Evolutionary conservation across 2,888 invertebrate species (phyloP).

Genomic region (Troglohyphantes excavatus): DNA sequence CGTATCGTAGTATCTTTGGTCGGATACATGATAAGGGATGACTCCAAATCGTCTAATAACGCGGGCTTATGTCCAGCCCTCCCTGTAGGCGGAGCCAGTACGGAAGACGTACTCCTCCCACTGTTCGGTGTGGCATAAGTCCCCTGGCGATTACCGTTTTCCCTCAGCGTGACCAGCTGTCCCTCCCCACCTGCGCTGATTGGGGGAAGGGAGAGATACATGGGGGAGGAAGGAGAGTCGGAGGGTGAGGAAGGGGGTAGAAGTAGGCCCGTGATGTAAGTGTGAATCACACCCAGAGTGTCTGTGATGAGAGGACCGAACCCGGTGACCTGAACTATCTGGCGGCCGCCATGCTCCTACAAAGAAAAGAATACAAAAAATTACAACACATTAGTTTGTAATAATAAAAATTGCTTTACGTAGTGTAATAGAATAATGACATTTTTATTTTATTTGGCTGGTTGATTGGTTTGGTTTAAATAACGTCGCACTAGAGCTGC

Average conservation of each 20-base stretch:
- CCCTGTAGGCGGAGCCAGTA: constrained; percentile 12
- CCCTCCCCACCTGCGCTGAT: constrained; percentile 67
- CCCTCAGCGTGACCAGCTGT: constrained; percentile 59
- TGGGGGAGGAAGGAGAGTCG: background rate
- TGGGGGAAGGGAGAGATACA: constrained; percentile 70
- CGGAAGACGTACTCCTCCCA: constrained; percentile 31
- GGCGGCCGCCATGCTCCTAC: constrained; percentile 67
- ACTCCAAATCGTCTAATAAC: constrained; percentile 51
- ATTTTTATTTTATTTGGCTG: no score
- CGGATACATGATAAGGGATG: constrained; percentile 72
- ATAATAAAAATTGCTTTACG: no score
- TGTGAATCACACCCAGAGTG: constrained; percentile 79
- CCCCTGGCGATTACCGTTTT: constrained; percentile 28
- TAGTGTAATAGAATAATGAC: no score
- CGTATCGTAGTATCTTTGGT: constrained; percentile 64
- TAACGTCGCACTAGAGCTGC: no score
- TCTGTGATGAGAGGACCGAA: constrained; percentile 79
- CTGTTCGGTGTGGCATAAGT: constrained; percentile 43
- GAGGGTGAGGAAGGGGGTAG: constrained; percentile 69
- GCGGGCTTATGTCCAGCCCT: background rate
- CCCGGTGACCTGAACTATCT: constrained; percentile 76
- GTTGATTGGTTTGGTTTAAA: no score
- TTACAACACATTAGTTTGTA: background rate
- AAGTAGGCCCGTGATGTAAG: constrained; percentile 79
- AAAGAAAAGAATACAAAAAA: background rate